phyloP scores from a whole-genome alignment of 2,797 vertebrate species.

The Gallirallus australis region DNA sequence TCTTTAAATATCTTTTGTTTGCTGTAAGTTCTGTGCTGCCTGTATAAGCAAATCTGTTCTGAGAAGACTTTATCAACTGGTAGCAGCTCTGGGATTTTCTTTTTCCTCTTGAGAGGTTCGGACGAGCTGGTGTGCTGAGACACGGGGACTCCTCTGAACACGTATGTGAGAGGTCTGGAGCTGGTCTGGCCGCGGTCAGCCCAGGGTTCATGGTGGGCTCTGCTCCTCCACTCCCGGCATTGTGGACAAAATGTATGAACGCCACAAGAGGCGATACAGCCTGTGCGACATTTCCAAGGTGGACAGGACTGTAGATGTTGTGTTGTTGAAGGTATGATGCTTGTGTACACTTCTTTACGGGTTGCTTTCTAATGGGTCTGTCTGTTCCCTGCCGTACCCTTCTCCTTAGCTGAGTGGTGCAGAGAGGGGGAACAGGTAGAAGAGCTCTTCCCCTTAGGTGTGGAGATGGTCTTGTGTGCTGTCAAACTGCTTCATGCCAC shows the following conservation, averaged over 20 bases:
- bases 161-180: constrained; percentile 78
- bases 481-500: neutral
- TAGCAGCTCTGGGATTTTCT: constrained; percentile 61
- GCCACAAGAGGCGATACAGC: constrained; percentile 94
- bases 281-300: constrained; percentile 90
- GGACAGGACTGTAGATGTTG: constrained; percentile 91
- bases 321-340: constrained; percentile 92
- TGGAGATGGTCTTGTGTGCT: neutral
- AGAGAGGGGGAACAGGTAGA: neutral
- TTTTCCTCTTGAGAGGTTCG: constrained; percentile 65
- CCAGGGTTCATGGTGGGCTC: constrained; percentile 74
- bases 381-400: neutral
- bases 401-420: neutral
- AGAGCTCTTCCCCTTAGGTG: neutral
- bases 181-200: neutral
- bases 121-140: constrained; percentile 54
- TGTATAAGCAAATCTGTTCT: constrained; percentile 43
- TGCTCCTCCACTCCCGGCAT: neutral
- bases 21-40: constrained; percentile 38
- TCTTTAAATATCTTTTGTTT: constrained; percentile 43
- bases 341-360: accelerated
- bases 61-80: constrained; percentile 64
- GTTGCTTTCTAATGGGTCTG: neutral
- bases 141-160: constrained; percentile 59
- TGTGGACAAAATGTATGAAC: constrained; percentile 90